Percentiles rank a stretch among this genome's conserved stretches.
phyloP scores from a whole-genome alignment of 1,140 invertebrate species.

The Manduca sexta region DNA sequence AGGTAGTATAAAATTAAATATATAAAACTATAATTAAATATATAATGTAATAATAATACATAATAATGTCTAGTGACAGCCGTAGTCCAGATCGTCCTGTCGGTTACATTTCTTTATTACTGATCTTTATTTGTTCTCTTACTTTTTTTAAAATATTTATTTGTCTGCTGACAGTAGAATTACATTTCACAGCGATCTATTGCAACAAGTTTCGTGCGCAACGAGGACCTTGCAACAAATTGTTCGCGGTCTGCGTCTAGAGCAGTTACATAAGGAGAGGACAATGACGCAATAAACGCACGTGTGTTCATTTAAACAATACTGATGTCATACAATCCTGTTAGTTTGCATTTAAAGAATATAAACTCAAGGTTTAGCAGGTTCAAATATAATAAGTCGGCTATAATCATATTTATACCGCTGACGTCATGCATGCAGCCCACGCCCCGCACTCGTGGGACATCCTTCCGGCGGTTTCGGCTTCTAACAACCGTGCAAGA shows the following conservation, averaged over 20 bases:
- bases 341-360: conserved; percentile 9
- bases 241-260: too few relatives aligned
- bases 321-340: conserved; percentile 14
- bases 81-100: neutral
- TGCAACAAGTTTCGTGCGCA: too few relatives aligned
- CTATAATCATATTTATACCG: neutral
- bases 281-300: neutral
- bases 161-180: too few relatives aligned
- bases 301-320: neutral
- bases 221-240: too few relatives aligned
- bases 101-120: too few relatives aligned
- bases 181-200: too few relatives aligned
- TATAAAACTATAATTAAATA: too few relatives aligned
- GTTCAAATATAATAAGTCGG: neutral
- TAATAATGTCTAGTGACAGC: neutral
- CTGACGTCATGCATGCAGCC: conserved; percentile 10
- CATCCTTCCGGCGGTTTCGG: conserved; percentile 48
- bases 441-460: conserved; percentile 21
- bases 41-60: too few relatives aligned
- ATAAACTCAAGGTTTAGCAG: conserved; percentile 7
- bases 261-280: neutral
- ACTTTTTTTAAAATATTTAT: too few relatives aligned
- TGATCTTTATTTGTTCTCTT: too few relatives aligned
- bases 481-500: conserved; percentile 29
- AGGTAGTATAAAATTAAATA: too few relatives aligned